Percentiles rank a stretch among this genome's conserved stretches.
phyloP scores from a whole-genome alignment of 2,888 invertebrate species.

The Pinctada fucata region DNA sequence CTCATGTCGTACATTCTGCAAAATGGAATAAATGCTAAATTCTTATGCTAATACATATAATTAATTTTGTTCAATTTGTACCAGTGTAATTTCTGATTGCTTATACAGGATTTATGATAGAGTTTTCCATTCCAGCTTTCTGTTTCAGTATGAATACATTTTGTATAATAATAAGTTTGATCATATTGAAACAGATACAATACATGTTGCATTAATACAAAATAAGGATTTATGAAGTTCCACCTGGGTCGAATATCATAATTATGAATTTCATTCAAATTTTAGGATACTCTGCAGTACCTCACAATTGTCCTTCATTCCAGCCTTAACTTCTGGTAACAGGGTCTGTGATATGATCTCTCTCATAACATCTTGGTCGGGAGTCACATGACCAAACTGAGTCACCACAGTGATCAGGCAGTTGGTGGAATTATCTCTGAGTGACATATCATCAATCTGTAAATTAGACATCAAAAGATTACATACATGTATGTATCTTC shows the following conservation, averaged over 20 bases:
- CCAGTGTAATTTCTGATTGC: too few species aligned
- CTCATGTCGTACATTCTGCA: slow-evolving; percentile 85
- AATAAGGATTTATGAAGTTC: too few species aligned
- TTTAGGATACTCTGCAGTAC: slow-evolving; percentile 43
- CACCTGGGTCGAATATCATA: too few species aligned
- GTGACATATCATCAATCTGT: slow-evolving; percentile 88
- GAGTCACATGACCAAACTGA: slow-evolving; percentile 77
- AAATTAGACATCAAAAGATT: neutral
- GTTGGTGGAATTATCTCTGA: slow-evolving; percentile 87
- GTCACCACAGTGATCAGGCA: slow-evolving; percentile 85
- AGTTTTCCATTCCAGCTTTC: too few species aligned
- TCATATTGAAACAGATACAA: too few species aligned
- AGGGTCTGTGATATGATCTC: slow-evolving; percentile 76
- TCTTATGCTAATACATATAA: neutral
- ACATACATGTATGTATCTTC: neutral
- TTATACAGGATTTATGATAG: too few species aligned
- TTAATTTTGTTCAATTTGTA: too few species aligned
- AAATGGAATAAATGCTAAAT: slow-evolving; percentile 10
- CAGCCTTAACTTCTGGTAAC: slow-evolving; percentile 82
- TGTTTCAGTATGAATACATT: too few species aligned
- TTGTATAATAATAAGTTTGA: too few species aligned
- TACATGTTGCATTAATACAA: too few species aligned
- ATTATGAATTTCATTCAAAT: too few species aligned
- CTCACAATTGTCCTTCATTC: slow-evolving; percentile 84
- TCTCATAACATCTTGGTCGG: slow-evolving; percentile 79